Evolutionary conservation across 2,797 vertebrate species (phyloP).

Genomic region (Gymnoscopelus braueri): DNA sequence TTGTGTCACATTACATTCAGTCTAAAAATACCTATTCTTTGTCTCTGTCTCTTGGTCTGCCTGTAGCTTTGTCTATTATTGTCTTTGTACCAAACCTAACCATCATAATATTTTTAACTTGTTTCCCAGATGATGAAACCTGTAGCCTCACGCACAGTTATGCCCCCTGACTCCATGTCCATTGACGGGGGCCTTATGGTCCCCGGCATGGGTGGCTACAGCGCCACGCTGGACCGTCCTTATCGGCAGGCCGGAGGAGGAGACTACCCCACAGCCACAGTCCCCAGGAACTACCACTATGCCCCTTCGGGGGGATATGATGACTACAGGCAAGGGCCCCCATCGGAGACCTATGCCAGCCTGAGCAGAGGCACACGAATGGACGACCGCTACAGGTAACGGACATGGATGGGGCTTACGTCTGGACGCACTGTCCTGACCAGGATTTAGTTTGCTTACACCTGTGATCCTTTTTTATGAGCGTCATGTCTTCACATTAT

Average conservation of each 20-base stretch:
- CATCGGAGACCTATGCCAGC: constrained; percentile 87
- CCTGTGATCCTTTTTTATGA: no score
- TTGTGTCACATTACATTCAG: no score
- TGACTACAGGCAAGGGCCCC: constrained; percentile 79
- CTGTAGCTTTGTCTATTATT: no score
- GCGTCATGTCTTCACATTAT: no score
- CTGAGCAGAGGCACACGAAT: constrained; percentile 90
- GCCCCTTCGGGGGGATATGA: constrained; percentile 80
- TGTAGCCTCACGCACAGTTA: constrained; percentile 88
- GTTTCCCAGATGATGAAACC: constrained; percentile 90
- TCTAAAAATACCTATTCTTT: no score
- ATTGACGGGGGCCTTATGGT: constrained; percentile 84
- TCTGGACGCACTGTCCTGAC: not conserved
- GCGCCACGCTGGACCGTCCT: constrained; percentile 91
- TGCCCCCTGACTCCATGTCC: constrained; percentile 86
- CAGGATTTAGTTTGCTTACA: no score
- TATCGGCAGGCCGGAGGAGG: constrained; percentile 83
- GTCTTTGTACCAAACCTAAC: no score
- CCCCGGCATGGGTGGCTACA: constrained; percentile 83
- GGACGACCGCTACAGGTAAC: constrained; percentile 90
- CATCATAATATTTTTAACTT: not conserved
- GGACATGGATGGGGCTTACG: no score
- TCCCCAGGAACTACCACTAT: constrained; percentile 96
- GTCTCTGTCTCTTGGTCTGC: no score
- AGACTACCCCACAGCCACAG: constrained; percentile 88